Base-by-base conservation (phyloP, 2,113 vertebrate species). In the Hydrochoerus hydrochaeris region DNA sequence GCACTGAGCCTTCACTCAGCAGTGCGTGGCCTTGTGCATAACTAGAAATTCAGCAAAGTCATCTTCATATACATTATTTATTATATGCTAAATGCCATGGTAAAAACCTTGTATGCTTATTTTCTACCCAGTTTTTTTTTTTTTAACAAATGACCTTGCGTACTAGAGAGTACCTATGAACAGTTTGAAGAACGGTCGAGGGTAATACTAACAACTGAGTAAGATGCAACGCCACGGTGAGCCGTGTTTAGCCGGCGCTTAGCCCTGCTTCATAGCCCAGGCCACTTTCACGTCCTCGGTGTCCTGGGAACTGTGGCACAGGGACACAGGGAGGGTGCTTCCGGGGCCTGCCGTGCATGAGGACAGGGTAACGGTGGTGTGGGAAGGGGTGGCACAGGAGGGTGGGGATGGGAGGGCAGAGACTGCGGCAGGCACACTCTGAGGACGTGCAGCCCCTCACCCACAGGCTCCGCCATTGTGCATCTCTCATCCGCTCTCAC, bases 101-200 rank as follows among this genome's bases (percentile, higher is more conserved):
- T 46, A 73, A 93, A 97, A 83, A 19, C 14, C 16, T 65, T 71
- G 32, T 69, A 38, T 38, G 14, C 28, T 60, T 81, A 52, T 63
- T 85, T 87, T 1, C 28, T 65, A 20, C 87, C 90, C 14, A 57
- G 44, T 10, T 44, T 77, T 95, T 78, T 10, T 44, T 77, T 95
- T 78, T 22, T 30, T 57, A 92, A 52, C 24, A 75, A 85, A 62
- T 83, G 41, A 83, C 30, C 30, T 91, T 67, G 35, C 28, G 58
- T 41, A 24, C 12, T 77, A 24, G 41, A 49, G 24, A 78, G 44
- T 94, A 73, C 12, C 60, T 90, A 41, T 44, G 58, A 49, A 19
- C 17, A 93, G 58, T 88, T 85, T 93, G 90, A 95, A 38, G 52
- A 60, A 58, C 38, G 86, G 26, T 90, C 24, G 91, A 84, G 75